Evolutionary conservation across 92 coral and sea anemone genomes (phyloP), one percentile per base, ranked within the genome.

Genomic region (Zoanthus gigantus): DNA sequence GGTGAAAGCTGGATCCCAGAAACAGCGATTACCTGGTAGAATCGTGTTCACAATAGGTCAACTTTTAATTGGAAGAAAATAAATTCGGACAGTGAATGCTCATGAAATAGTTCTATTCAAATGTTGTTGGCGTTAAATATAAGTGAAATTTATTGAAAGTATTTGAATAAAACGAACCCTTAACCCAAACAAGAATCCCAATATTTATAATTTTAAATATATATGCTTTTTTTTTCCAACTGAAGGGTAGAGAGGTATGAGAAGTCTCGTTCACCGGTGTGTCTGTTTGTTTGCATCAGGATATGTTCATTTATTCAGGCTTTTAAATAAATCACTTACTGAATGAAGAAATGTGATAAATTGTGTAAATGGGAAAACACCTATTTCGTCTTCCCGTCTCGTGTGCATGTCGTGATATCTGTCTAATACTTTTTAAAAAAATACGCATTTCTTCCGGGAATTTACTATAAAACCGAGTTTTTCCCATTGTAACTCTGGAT

Each of bases 1-100:
- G 17, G 76, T 77, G 82, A 77, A 69, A 28, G 75, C 71, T 81
- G 58, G 47, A 34, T 52, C 30, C 45, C 75, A 80, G 85, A 80
- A 23, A 12, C 10, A 65, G 75, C 65, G 75, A 80, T 6, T 9
- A 14, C 28, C 28, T 31, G 37, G 73, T 6, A n/a, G 44, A 69
- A 69, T 34, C 74, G 74, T 31, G 74, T 69, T 69, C 74, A 69
- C 74, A 32, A 69, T 69, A 69, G 74, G 74, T 69, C 74, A 69
- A 69, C 15, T 29, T 69, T 69, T 11, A 14, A 18, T 12, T 18
- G 28, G 29, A 23, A n/a, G n/a, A 2, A 9, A 17, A 7, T 18
- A 63, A 7, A n/a, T 63, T 9, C 23, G 14, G 68, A 18, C 30
- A 37, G 37, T 37, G 53, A 45, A 15, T 65, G 8, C 6, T 44